A percentile compares a stretch with the other conserved stretches of the same genome.
These are phyloP conservation scores for Echinops telfairi DNA, from an alignment of 2,113 vertebrate species.

Conservation along the genomic window DNA sequence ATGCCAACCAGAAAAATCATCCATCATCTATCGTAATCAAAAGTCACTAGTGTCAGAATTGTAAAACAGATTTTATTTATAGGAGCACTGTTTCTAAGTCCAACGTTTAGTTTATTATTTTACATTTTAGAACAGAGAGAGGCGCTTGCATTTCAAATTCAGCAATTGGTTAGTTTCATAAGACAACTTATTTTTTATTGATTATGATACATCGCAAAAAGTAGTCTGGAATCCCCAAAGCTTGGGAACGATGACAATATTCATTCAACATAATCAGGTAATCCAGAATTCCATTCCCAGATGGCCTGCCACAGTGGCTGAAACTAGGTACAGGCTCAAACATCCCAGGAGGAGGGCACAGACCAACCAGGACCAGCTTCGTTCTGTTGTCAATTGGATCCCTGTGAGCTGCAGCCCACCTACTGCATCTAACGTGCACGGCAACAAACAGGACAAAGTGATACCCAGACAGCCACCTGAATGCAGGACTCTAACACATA, in stretches of 20 bases:
- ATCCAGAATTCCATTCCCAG: background rate
- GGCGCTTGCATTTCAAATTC: conserved; percentile 15
- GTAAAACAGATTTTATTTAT: background rate
- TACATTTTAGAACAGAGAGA: conserved; percentile 22
- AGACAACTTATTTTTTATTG: conserved; percentile 12
- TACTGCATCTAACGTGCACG: no score
- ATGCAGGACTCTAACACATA: no score
- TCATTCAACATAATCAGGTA: background rate
- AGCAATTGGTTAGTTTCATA: background rate
- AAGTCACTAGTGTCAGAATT: background rate
- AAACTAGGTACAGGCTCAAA: no score
- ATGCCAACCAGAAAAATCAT: conserved; percentile 21
- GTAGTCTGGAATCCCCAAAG: background rate
- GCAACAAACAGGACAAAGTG: no score
- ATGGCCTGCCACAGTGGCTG: no score
- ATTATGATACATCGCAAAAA: background rate
- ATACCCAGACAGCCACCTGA: no score
- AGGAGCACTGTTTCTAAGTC: background rate
- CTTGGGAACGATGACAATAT: background rate
- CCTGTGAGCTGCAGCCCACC: no score
- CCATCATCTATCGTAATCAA: conserved; percentile 11
- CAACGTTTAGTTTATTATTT: background rate
- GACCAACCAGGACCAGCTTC: no score
- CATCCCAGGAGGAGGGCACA: no score
- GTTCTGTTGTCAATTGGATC: no score